Evolutionary conservation across 2,113 vertebrate species (phyloP), one percentile per base, ranked within the genome.

Genomic region (Thunnus thynnus): DNA sequence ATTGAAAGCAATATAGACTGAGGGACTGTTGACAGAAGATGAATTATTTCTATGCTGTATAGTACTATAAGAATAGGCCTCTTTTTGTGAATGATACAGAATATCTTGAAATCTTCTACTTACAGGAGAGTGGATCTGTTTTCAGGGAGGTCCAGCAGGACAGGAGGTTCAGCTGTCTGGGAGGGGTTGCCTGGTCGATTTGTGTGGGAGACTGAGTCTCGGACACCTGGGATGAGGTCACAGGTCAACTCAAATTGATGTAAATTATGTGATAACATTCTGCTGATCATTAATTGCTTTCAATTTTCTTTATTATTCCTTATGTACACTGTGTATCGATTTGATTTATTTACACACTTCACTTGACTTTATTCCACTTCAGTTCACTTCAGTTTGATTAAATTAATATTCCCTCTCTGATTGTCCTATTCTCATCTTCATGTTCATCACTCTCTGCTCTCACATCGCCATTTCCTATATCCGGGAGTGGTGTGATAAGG

Each of bases 171-270:
- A 0, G 96, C 93, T 0, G 96, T 86, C 82, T 95, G 95, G 3
- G 95, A 93, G 8, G 91, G 84, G 77, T 84, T 82, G 13, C 93
- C 94, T 0, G 95, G 96, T 76, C 94, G 95, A 22, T 94, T 94
- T 0, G 96, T 98, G 69, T 97, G 97, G 10, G 97, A 99, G 88
- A 99, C 97, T 0, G 97, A 97, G 70, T 99, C 98, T 84, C 97
- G 94, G 66, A 99, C 97, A 18, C 98, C 98, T 96, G 57, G 57
- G 90, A 84, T 81, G 69, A 93, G 4, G 77, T 22, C 13, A 81
- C 60, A 85, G 13, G 48, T 46, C 48, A 58, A 63, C 5, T 25
- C 4, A 66, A 52, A 51, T 56, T 1, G 63, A 70, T 54, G 16
- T 8, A 5, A 11, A 55, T 30, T 20, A 16, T 8, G 20, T 27